phyloP scores from a whole-genome alignment of 2,797 vertebrate species.

The Remorina albescens region DNA sequence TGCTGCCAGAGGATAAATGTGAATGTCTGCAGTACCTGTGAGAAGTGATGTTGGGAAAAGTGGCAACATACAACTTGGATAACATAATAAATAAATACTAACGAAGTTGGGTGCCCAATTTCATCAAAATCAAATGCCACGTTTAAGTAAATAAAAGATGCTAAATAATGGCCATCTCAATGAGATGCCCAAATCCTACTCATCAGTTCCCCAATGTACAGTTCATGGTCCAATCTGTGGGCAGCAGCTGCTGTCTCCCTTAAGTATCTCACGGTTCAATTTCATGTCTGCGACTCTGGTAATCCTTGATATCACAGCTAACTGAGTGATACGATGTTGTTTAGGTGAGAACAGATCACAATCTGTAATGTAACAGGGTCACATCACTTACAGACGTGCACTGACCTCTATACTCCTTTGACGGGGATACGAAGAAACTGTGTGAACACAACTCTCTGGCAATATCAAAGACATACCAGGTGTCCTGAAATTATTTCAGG shows the following conservation, averaged over 20 bases:
- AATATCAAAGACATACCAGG: constrained; percentile 23
- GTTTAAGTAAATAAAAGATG: constrained; percentile 9
- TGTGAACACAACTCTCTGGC: constrained; percentile 33
- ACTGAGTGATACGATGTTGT: constrained; percentile 25
- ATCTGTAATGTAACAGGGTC: constrained; percentile 57
- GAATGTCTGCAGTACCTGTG: constrained; percentile 10
- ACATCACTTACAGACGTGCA: constrained; percentile 32
- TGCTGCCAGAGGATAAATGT: constrained; percentile 43
- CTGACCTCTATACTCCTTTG: constrained; percentile 49
- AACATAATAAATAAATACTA: too few relatives aligned
- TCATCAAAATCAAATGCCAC: constrained; percentile 20
- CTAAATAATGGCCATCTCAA: constrained; percentile 25
- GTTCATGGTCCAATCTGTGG: constrained; percentile 25
- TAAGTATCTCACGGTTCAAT: constrained; percentile 42
- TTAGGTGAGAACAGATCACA: constrained; percentile 62
- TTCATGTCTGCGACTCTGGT: constrained; percentile 40
- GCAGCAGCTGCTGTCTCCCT: constrained; percentile 39
- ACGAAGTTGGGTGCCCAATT: too few relatives aligned
- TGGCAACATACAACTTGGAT: neutral
- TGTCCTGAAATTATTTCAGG: constrained; percentile 10
- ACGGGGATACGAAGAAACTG: constrained; percentile 32
- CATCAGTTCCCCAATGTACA: constrained; percentile 5
- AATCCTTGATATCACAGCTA: constrained; percentile 35
- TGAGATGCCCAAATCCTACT: constrained; percentile 29
- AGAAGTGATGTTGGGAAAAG: constrained; percentile 26